Conservation (phyloP, 2,888 invertebrate genomes). For the Lamellibrachia satsuma region DNA sequence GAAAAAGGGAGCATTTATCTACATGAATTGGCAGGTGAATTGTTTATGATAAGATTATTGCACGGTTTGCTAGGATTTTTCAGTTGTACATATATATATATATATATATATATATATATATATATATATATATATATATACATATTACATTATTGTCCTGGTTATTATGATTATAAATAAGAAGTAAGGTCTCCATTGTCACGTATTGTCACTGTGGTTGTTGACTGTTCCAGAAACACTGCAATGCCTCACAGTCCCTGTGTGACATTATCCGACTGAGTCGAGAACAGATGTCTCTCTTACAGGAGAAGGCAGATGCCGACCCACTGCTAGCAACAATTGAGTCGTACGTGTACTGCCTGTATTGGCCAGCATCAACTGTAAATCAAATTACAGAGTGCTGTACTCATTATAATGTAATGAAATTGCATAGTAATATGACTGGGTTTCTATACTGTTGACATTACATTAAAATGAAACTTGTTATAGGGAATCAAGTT, state of each 20-base stretch:
- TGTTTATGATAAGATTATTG: neutral
- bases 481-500: neutral
- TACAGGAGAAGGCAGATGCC: slow-evolving; percentile 72
- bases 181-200: neutral
- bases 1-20: too few species aligned
- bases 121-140: neutral
- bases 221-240: slow-evolving; percentile 71
- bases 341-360: slow-evolving; percentile 74
- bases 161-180: neutral
- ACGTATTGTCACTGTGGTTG: neutral
- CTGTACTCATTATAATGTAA: neutral
- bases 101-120: too few species aligned
- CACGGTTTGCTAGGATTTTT: neutral
- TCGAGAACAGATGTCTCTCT: slow-evolving; percentile 61
- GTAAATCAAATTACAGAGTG: neutral
- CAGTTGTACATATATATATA: neutral
- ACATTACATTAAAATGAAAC: neutral
- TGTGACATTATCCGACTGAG: slow-evolving; percentile 81
- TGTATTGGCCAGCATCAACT: neutral
- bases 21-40: neutral
- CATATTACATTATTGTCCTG: too few species aligned
- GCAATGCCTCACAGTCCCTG: slow-evolving; percentile 87
- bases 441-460: neutral
- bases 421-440: neutral
- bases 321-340: slow-evolving; percentile 79